Base-by-base conservation (phyloP, 2,797 vertebrate genomes). In the Echiichthys vipera region DNA sequence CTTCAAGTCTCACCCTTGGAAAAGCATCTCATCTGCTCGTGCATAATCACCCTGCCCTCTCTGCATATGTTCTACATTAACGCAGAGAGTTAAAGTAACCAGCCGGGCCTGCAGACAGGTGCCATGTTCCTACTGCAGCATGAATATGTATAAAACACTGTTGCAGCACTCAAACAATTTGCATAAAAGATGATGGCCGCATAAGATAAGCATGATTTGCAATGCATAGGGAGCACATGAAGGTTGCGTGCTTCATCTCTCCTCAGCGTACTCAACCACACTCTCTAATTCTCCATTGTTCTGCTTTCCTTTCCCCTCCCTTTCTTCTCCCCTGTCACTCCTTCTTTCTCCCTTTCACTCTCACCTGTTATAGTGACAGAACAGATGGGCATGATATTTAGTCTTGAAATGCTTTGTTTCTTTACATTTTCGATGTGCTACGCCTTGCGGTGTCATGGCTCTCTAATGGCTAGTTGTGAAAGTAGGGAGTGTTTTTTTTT, bases 161-260 rank as follows among this genome's bases (percentile, higher is more conserved):
- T 84, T 91, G 83, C 75, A 54, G 84, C 85, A 85, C 82, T 92
- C 83, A 61, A 71, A 78, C 65, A 36, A 91, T 93, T 94, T 91
- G 71, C 91, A 92, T 93, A 86, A 88, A 87, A 86, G 84, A 93
- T 92, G 88, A 93, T 87, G 83, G 82, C 71, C 18, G 37, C 74
- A 75, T 90, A 87, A 88, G 45, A 24, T 65, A 59, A 69, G 80
- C 65, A 66, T 83, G 80, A 92, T 93, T 93, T 91, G 85, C 78
- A 90, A 90, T 85, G 88, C 87, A 88, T 69, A 70, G 70, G 51
- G 84, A 90, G 80, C 77, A 71, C 57, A 45, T 83, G 84, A 90
- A 87, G 82, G 84, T 85, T 84, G 84, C 32, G 11, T 50, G 75
- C 68, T 64, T 81, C 49, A 18, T 80, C 72, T 61, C 58, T 63